Evolutionary conservation across 2,797 vertebrate genomes (phyloP), one percentile per base, ranked within the genome.

Genomic region (Gadopsis marmoratus): DNA sequence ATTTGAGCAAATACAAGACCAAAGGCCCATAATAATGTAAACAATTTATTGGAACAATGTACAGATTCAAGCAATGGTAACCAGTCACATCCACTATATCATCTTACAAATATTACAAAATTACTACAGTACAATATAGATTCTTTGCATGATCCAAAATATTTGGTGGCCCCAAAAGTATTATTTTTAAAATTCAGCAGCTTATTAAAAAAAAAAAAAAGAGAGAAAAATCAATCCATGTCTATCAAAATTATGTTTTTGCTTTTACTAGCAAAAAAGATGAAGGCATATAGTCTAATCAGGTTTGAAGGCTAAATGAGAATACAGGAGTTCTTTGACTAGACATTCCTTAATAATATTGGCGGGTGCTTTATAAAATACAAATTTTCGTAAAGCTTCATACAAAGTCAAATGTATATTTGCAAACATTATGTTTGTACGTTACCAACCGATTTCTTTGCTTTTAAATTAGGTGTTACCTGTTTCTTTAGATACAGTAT

Each of bases 101-200:
- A 97, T 98, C 96, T 97, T 98, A 99, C 97, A 99, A 99, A 99
- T 97, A 97, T 98, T 99, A 99, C 97, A 99, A 99, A 99, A 98
- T 97, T 98, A 99, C 97, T 98, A 99, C 97, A 99, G 96, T 99
- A 99, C 97, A 99, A 98, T 98, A 99, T 99, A 99, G 97, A 99
- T 96, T 98, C 97, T 99, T 97, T 98, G 97, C 97, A 99, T 98
- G 97, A 97, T 98, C 96, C 97, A 99, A 99, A 99, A 99, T 97
- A 98, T 97, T 98, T 99, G 97, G 97, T 98, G 97, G 97, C 97
- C 97, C 97, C 97, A 96, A 97, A 97, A 96, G 88, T 92, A 90
- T 91, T 96, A 95, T 95, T 92, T 93, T 95, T 97, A 94, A 95
- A 97, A 97, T 97, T 97, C 96, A 98, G 97, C 97, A 98, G 97